phyloP scores from a whole-genome alignment of 2,113 vertebrate genomes.

The Leucoraja erinaceus region DNA sequence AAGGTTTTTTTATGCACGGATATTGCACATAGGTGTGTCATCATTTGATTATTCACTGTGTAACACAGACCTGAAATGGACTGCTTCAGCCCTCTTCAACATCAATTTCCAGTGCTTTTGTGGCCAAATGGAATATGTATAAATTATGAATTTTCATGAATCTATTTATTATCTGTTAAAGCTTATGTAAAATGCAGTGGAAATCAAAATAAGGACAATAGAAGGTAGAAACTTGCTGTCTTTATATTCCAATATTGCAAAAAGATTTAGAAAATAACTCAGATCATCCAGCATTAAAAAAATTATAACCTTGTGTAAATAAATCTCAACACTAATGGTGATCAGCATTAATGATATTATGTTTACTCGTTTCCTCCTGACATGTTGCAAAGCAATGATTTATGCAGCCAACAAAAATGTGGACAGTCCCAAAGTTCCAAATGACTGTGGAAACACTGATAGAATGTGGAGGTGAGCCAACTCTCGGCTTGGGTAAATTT shows the following conservation, averaged over 20 bases:
- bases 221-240: background rate
- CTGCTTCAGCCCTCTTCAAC: background rate
- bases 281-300: background rate
- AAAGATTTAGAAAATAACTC: background rate
- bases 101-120: background rate
- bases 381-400: background rate
- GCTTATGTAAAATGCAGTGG: background rate
- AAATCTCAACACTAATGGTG: background rate
- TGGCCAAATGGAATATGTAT: background rate
- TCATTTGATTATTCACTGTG: background rate
- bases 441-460: no score
- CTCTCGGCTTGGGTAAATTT: no score
- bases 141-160: background rate
- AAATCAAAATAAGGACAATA: no score
- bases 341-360: background rate
- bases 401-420: no score
- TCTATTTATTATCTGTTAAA: background rate
- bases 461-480: no score
- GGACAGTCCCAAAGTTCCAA: background rate
- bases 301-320: background rate
- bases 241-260: background rate
- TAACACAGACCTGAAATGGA: background rate
- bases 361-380: background rate
- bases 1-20: background rate
- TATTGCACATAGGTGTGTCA: background rate